phyloP scores from a whole-genome alignment of 2,797 vertebrate species.

The Pachyuromys duprasi region DNA sequence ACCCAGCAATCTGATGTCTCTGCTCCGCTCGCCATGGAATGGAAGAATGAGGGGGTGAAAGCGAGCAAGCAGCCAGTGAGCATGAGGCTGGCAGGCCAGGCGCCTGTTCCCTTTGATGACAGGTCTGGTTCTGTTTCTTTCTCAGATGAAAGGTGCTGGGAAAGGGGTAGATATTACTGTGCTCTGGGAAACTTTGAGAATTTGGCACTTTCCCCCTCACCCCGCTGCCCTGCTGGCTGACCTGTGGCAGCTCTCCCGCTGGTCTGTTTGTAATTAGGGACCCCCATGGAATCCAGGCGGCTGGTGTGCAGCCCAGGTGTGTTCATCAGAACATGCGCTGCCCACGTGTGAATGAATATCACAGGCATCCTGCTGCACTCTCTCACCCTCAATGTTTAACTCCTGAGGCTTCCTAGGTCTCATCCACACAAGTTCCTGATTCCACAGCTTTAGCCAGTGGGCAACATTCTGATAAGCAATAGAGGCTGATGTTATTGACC shows the following conservation, averaged over 20 bases:
- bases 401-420: not conserved
- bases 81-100: not conserved
- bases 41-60: not conserved
- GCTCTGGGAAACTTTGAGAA: conserved; percentile 66
- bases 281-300: not conserved
- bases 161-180: conserved; percentile 58
- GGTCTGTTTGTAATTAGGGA: conserved; percentile 72
- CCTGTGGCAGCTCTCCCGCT: conserved; percentile 34
- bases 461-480: not conserved
- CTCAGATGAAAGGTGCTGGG: conserved; percentile 67
- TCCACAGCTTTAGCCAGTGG: not conserved
- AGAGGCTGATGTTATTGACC: not conserved
- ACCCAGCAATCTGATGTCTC: not conserved
- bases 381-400: not conserved
- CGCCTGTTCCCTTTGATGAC: not conserved
- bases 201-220: conserved; percentile 53
- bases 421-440: not conserved
- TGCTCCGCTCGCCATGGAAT: not conserved
- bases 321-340: not conserved
- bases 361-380: not conserved
- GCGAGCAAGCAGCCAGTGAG: no score
- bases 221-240: conserved; percentile 29
- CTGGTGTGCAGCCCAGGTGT: conserved; percentile 45
- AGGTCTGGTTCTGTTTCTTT: conserved; percentile 57
- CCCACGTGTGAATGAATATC: conserved; percentile 57